Base-by-base conservation (phyloP, 92 coral and sea anemone species). In the Montipora capitata region DNA sequence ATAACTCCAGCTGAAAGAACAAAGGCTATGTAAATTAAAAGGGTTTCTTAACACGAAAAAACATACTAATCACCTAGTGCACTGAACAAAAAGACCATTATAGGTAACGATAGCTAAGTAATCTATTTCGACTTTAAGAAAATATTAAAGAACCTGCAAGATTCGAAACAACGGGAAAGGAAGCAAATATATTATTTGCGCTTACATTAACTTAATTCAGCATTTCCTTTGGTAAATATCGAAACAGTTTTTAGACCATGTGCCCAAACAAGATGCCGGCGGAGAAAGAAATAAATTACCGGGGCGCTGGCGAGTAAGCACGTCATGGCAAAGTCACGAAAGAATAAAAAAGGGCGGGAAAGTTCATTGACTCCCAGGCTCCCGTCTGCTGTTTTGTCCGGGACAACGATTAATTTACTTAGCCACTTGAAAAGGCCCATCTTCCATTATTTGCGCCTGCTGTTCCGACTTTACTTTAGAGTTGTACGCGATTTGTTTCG, bases 321-420 rank as follows among this genome's bases (percentile, higher is more conserved):
- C 18, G 66, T 61, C 13, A 61, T 61, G 66, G 66, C 66, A 61
- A 61, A 61, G 66, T 61, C 18, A 61, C 27, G 27, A 61, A 61
- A 61, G 20, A 61, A 61, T n/a, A n/a, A n/a, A n/a, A n/a, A n/a
- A 61, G 35, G 4, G 20, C 20, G 27, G 66, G 20, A 61, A 61
- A 61, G 66, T 61, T 61, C 66, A 14, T 61, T 61, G 1, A 27
- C 35, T 61, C 20, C 66, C 66, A 61, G 66, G 20, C 66, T 61
- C 66, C 66, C 12, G 66, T 61, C 66, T 61, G 66, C 66, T 61
- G 66, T n/a, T 15, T 61, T 61, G 27, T 61, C 66, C 66, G 8
- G 66, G 7, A 61, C 66, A 61, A 61, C 66, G 66, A 61, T 61
- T 61, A 14, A n/a, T 61, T 20, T 61, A 61, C 18, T 16, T n/a